phyloP scores from a whole-genome alignment of 1,140 invertebrate genomes.

The Brachionus calyciflorus region DNA sequence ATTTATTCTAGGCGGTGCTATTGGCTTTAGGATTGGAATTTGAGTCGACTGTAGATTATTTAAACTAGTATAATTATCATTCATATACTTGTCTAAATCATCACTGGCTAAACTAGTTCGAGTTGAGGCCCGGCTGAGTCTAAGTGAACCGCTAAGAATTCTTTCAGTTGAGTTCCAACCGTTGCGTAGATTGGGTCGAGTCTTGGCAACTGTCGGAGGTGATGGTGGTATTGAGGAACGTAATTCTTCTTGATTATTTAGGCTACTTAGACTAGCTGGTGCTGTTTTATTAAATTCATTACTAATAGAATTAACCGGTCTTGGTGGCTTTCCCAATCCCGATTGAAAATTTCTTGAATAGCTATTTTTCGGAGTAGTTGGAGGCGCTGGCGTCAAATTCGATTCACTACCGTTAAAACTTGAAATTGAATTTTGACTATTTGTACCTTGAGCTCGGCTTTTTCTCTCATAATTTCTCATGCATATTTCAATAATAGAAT shows the following conservation, averaged over 20 bases:
- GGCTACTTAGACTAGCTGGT: neutral
- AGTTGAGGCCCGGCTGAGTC: constrained; percentile 19
- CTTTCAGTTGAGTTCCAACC: constrained; percentile 41
- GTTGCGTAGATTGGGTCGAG: constrained; percentile 27
- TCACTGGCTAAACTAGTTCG: constrained; percentile 37
- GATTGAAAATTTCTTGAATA: constrained; percentile 13
- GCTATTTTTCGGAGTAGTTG: constrained; percentile 32
- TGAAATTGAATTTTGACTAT: neutral
- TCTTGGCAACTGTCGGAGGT: constrained; percentile 19
- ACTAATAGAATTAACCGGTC: constrained; percentile 2
- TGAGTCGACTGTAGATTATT: neutral
- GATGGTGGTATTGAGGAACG: constrained; percentile 18
- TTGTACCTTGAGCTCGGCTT: constrained; percentile 26
- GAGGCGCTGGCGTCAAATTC: constrained; percentile 32
- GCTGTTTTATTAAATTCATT: constrained; percentile 38
- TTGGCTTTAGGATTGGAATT: constrained; percentile 8
- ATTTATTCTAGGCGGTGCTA: constrained; percentile 3
- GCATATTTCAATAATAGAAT: constrained; percentile 33
- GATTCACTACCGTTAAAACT: constrained; percentile 28
- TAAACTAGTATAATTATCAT: neutral
- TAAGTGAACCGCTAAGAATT: constrained; percentile 25
- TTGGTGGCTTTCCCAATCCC: neutral
- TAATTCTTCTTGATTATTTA: neutral
- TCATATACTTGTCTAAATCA: constrained; percentile 46
- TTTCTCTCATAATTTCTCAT: neutral